Percentiles rank a stretch among this genome's conserved stretches.
phyloP scores from a whole-genome alignment of 2,888 invertebrate species.

The Pseudococcus viburni region DNA sequence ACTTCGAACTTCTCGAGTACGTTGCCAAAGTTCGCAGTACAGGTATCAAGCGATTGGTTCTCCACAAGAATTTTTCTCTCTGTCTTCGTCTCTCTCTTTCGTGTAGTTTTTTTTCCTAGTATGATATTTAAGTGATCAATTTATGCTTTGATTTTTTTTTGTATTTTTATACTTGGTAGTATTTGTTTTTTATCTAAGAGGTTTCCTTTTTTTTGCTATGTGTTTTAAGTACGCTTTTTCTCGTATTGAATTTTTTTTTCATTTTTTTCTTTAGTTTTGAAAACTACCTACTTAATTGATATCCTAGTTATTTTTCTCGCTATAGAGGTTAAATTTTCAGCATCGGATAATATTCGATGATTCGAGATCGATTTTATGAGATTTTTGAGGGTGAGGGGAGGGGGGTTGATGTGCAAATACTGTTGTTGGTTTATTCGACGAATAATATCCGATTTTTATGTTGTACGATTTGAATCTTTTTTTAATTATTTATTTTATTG shows the following conservation, averaged over 20 bases:
- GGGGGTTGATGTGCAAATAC: not conserved
- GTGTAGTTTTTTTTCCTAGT: conserved; percentile 6
- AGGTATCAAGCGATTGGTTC: not conserved
- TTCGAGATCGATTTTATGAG: not conserved
- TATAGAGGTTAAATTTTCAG: not conserved
- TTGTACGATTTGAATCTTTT: not conserved
- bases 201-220: conserved; percentile 17
- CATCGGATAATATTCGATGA: not conserved
- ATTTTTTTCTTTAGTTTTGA: conserved; percentile 21
- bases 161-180: conserved; percentile 13
- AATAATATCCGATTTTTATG: conserved; percentile 2
- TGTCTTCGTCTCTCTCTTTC: conserved; percentile 53
- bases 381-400: not conserved
- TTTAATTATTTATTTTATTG: not conserved
- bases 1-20: not conserved
- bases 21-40: conserved; percentile 7
- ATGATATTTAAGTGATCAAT: conserved; percentile 32
- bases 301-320: conserved; percentile 2
- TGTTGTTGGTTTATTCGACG: not conserved
- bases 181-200: conserved; percentile 2
- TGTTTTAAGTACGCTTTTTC: conserved; percentile 33
- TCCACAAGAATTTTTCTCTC: conserved; percentile 30
- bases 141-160: conserved; percentile 26
- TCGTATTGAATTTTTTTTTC: not conserved
- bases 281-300: not conserved